Evolutionary conservation across 1,140 invertebrate species (phyloP).

Genomic region (Bombus superbus): DNA sequence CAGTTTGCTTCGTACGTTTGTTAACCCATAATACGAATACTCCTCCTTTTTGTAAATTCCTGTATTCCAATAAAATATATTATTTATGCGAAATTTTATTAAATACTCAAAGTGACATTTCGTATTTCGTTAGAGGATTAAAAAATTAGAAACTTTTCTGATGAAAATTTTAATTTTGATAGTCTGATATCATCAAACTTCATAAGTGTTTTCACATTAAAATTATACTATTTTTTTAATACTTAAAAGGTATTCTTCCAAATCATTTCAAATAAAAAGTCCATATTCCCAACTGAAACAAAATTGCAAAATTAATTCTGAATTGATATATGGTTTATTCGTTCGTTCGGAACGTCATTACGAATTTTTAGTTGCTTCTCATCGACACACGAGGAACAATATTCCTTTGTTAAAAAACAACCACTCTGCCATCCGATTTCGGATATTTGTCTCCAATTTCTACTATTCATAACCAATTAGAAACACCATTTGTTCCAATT

Average conservation of each 20-base stretch:
- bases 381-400: background rate
- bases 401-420: background rate
- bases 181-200: background rate
- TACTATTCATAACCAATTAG: background rate
- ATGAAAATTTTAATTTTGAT: background rate
- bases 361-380: background rate
- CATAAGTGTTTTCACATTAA: too few relatives aligned
- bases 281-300: background rate
- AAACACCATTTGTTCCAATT: background rate
- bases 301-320: background rate
- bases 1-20: background rate
- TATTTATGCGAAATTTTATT: background rate
- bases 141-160: background rate
- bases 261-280: background rate
- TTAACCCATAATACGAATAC: background rate
- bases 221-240: too few relatives aligned
- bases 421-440: too few relatives aligned
- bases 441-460: background rate
- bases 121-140: too few relatives aligned
- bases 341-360: too few relatives aligned
- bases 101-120: background rate
- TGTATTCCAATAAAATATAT: background rate
- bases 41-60: background rate
- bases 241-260: background rate
- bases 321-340: too few relatives aligned